Evolutionary conservation across 2,797 vertebrate genomes (phyloP), one percentile per base, ranked within the genome.

Genomic region (Peromyscus melanophrys): DNA sequence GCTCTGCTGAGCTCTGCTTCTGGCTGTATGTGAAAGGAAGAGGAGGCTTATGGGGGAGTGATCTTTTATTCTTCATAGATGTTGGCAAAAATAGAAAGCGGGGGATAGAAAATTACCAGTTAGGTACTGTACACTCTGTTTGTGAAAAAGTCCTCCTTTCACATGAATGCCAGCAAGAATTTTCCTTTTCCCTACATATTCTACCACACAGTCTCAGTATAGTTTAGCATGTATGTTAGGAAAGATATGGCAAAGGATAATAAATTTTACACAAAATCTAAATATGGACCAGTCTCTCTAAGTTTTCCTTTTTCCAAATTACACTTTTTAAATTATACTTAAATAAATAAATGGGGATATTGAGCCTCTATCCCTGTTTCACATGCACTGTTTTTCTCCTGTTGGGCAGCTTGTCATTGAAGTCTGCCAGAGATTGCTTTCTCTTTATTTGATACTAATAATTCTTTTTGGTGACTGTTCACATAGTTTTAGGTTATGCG

Each of bases 81-180:
- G 31, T 29, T 92, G 94, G 63, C 89, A 95, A 87, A 97, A 98
- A 97, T 96, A 98, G 98, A 97, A 97, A 89, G 94, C n/a, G 12
- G 96, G 49, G 96, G 89, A 95, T 31, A 96, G 97, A 96, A 97
- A 98, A 98, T 98, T 96, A 63, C 95, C 97, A 52, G 95, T 92
- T 96, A 96, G 92, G 90, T 97, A 97, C 94, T 97, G 97, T 96
- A 97, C 94, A 95, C 96, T 91, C 96, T 97, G 92, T 96, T 96
- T 96, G 92, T 92, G 82, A 77, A 90, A 95, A 91, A 92, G 52
- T 29, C 87, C 52, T 92, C 40, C 52, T 94, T 96, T 89, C 55
- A 92, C 91, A 88, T 81, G 80, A 92, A 94, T 52, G 78, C 86
- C 90, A 94, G 78, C 69, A 52, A 86, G 52, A 97, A 75, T 85